phyloP scores from a whole-genome alignment of 1,140 invertebrate species.

The Trichomalopsis sarcophagae region DNA sequence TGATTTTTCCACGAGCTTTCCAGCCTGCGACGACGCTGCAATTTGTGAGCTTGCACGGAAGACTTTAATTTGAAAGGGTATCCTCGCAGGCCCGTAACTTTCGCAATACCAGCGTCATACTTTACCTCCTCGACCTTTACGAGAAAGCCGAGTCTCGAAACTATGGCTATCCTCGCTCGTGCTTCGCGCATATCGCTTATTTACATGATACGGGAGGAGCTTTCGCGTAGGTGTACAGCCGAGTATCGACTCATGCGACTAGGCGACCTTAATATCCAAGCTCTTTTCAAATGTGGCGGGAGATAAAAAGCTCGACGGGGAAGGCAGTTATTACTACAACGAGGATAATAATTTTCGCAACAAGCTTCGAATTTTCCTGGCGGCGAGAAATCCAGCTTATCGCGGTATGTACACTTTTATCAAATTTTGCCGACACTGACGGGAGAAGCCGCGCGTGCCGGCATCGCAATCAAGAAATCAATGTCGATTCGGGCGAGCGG shows the following conservation, averaged over 20 bases:
- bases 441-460: neutral
- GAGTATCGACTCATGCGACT: neutral
- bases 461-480: constrained; percentile 1
- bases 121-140: neutral
- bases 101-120: neutral
- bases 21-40: neutral
- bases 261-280: neutral
- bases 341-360: neutral
- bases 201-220: no score
- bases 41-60: neutral
- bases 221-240: neutral
- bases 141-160: neutral
- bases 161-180: neutral
- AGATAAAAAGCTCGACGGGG: neutral
- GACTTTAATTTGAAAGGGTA: neutral
- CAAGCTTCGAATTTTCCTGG: no score
- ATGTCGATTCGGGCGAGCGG: neutral
- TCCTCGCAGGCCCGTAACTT: neutral
- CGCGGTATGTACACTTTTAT: neutral
- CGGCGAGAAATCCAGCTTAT: neutral
- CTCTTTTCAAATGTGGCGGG: neutral
- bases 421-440: neutral
- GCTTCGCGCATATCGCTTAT: neutral
- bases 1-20: neutral
- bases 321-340: neutral